A percentile compares a stretch with the other conserved stretches of the same genome.
phyloP scores from a whole-genome alignment of 2,797 vertebrate species.

The Carduelis carduelis region DNA sequence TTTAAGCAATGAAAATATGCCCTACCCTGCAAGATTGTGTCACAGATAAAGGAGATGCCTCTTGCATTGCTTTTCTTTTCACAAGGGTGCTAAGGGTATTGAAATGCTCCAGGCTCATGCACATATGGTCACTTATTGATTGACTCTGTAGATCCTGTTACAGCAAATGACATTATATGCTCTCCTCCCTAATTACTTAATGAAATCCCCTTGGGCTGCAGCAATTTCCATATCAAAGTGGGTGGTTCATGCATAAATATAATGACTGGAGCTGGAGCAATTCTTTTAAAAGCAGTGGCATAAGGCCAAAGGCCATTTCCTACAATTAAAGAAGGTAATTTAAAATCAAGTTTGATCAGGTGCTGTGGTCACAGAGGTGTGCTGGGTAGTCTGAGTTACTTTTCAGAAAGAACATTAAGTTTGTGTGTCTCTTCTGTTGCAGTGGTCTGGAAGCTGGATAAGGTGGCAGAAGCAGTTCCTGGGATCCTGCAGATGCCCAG shows the following conservation, averaged over 20 bases:
- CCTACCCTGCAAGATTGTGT: neutral
- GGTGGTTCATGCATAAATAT: conserved; percentile 8
- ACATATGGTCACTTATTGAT: conserved; percentile 48
- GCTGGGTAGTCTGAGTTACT: neutral
- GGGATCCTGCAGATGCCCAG: neutral
- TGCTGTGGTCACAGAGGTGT: neutral
- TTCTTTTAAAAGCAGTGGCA: conserved; percentile 58
- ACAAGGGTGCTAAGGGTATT: neutral
- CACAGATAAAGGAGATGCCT: neutral
- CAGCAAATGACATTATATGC: conserved; percentile 24
- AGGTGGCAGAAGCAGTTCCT: neutral
- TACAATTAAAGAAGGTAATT: conserved; percentile 27
- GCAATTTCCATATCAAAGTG: conserved; percentile 44
- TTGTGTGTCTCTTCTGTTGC: neutral
- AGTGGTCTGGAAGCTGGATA: neutral
- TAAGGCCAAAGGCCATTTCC: conserved; percentile 34
- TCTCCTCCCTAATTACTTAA: conserved; percentile 64
- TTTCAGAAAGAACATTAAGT: neutral
- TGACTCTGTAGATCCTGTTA: conserved; percentile 32
- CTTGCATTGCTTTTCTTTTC: neutral
- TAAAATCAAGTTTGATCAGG: conserved; percentile 31
- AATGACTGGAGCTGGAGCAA: conserved; percentile 31
- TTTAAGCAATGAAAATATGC: conserved; percentile 27
- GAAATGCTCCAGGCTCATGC: neutral
- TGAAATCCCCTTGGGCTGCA: conserved; percentile 36